phyloP scores from a whole-genome alignment of 2,797 vertebrate species.

The Eidolon dupreanum region DNA sequence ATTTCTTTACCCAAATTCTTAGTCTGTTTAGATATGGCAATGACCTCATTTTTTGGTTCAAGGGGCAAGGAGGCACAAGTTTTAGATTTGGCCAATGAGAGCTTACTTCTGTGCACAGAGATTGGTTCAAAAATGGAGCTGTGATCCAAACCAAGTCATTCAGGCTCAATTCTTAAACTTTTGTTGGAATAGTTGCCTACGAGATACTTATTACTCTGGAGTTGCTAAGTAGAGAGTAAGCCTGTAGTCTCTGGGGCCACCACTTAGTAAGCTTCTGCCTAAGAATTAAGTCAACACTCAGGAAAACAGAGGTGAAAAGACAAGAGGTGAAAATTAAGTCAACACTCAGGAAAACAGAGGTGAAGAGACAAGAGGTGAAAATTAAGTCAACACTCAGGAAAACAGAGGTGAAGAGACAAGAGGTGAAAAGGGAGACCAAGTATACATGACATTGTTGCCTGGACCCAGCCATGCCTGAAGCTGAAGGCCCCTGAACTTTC shows the following conservation, averaged over 20 bases:
- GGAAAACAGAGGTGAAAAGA: not conserved
- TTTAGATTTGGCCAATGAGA: not conserved
- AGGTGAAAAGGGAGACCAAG: not conserved
- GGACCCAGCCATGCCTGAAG: not conserved
- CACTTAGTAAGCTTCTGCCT: not conserved
- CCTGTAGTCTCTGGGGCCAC: not conserved
- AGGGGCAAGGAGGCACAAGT: not conserved
- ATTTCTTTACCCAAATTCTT: not conserved
- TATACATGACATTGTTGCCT: not conserved
- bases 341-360: not conserved
- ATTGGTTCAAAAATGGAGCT: not conserved
- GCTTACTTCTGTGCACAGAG: not conserved
- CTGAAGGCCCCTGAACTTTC: not conserved
- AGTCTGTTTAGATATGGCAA: not conserved
- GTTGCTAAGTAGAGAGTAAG: not conserved
- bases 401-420: not conserved
- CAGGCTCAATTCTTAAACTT: not conserved
- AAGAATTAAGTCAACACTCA: not conserved
- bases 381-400: not conserved
- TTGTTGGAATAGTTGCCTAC: not conserved
- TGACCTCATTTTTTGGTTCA: not conserved
- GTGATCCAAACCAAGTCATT: not conserved
- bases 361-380: not conserved
- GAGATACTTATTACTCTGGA: not conserved
- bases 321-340: not conserved